Conservation (phyloP, 2,113 vertebrate genomes). For the Alethe diademata region DNA sequence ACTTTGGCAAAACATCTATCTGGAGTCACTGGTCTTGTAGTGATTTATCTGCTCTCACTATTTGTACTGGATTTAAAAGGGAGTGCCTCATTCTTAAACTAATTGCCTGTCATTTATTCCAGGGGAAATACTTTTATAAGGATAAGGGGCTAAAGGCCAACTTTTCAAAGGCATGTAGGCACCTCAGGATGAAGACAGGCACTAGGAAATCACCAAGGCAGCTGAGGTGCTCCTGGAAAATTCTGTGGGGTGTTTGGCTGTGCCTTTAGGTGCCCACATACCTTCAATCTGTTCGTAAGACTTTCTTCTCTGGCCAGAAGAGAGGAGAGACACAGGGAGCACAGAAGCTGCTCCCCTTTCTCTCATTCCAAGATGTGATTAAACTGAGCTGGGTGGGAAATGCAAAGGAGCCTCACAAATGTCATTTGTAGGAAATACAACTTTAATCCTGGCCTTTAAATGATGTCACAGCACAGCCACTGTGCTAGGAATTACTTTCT, state of each 20-base stretch:
- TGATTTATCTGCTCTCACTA: constrained; percentile 8
- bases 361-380: background rate
- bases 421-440: background rate
- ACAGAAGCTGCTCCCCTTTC: background rate
- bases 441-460: background rate
- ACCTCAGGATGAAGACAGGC: background rate
- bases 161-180: background rate
- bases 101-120: constrained; percentile 26
- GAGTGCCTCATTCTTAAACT: background rate
- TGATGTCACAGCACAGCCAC: background rate
- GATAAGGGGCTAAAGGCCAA: constrained; percentile 27
- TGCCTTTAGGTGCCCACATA: background rate
- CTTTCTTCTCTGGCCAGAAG: background rate
- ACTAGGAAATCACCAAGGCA: background rate
- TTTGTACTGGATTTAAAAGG: constrained; percentile 52
- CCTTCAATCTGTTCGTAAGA: background rate
- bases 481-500: background rate
- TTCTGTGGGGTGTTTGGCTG: background rate
- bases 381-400: background rate
- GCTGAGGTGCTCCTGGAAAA: background rate
- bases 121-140: constrained; percentile 28
- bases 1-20: constrained; percentile 8
- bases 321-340: fast-evolving
- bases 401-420: background rate
- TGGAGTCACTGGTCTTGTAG: background rate